Base-by-base conservation (phyloP, 2,797 vertebrate genomes). In the Prunella strophiata region DNA sequence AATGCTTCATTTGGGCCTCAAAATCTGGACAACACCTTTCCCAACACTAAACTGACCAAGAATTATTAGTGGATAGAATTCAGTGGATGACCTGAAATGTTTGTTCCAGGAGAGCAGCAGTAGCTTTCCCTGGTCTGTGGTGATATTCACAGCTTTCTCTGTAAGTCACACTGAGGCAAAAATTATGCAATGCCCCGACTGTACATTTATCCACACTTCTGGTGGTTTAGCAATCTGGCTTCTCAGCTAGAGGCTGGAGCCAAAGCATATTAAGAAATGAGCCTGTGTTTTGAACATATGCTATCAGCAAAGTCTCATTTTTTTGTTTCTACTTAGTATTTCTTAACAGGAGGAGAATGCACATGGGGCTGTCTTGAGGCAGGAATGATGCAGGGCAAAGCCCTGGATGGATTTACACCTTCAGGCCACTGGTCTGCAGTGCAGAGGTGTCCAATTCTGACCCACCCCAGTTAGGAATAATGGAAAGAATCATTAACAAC, bases 191-290 rank as follows among this genome's bases (percentile, higher is more conserved):
- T 54, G 52, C 34, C 52, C 59, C 21, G 5, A 29, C 61, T 1
- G 3, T 32, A 62, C 70, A 20, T 79, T 89, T 67, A 74, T 57
- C 84, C 84, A 71, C 87, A 71, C 54, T 91, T 52, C 4, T 58
- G 89, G 67, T 83, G 43, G 54, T 92, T 77, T 22, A 80, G 75
- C 61, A 89, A 85, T 91, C 91, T 83, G 78, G 65, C 65, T 87
- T 54, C 93, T 91, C 84, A 91, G 89, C 90, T 77, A 94, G 92
- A 80, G 65, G 32, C 57, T 77, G 68, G 67, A 91, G 92, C 67
- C 86, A 76, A 91, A 89, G 21, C 12, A 47, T 27, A 61, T 85
- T 79, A 91, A 94, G 81, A 92, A 96, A 88, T 12, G 32, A 92
- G 89, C 48, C 68, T 32, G 55, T 25, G 52, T 92, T 80, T 20